These are phyloP conservation scores for Netelia virgata DNA, from an alignment of 2,888 invertebrate species.

Conservation along the genomic window DNA sequence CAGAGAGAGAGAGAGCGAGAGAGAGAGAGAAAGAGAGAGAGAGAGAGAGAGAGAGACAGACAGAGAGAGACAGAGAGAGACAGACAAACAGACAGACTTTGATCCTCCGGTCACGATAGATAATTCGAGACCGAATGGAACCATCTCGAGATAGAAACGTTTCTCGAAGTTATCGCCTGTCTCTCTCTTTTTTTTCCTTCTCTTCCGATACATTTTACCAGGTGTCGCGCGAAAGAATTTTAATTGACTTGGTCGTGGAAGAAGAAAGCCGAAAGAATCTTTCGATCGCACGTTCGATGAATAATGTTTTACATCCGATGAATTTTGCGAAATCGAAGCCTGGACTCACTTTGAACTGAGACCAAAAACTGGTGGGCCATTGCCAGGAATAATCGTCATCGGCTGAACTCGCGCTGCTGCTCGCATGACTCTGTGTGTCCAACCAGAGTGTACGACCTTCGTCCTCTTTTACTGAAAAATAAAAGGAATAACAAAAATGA, in stretches of 20 bases:
- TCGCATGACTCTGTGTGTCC: slow-evolving; percentile 90
- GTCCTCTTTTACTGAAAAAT: slow-evolving; percentile 86
- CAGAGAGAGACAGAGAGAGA: slow-evolving; percentile 13
- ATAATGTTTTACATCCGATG: slow-evolving; percentile 12
- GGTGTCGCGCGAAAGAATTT: slow-evolving; percentile 37
- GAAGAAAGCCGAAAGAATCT: not conserved
- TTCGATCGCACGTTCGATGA: not conserved
- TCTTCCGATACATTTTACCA: slow-evolving; percentile 13
- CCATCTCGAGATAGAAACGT: slow-evolving; percentile 31
- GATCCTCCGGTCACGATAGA: slow-evolving; percentile 52
- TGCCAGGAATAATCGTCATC: slow-evolving; percentile 89
- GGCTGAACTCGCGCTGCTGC: slow-evolving; percentile 88
- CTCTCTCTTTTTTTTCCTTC: slow-evolving; percentile 33
- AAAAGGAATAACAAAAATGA: slow-evolving; percentile 13
- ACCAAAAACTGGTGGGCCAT: slow-evolving; percentile 92
- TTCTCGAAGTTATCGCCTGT: slow-evolving; percentile 45
- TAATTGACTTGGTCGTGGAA: slow-evolving; percentile 42
- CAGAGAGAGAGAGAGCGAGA: slow-evolving; percentile 15
- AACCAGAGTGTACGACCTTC: slow-evolving; percentile 89
- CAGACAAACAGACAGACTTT: slow-evolving; percentile 28
- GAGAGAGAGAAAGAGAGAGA: slow-evolving; percentile 16
- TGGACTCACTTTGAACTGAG: slow-evolving; percentile 89
- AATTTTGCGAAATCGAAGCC: slow-evolving; percentile 21
- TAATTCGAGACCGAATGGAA: slow-evolving; percentile 34
- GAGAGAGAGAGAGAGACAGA: not conserved